Base-by-base conservation (phyloP, 1,140 invertebrate species). In the Callitettix versicolor region DNA sequence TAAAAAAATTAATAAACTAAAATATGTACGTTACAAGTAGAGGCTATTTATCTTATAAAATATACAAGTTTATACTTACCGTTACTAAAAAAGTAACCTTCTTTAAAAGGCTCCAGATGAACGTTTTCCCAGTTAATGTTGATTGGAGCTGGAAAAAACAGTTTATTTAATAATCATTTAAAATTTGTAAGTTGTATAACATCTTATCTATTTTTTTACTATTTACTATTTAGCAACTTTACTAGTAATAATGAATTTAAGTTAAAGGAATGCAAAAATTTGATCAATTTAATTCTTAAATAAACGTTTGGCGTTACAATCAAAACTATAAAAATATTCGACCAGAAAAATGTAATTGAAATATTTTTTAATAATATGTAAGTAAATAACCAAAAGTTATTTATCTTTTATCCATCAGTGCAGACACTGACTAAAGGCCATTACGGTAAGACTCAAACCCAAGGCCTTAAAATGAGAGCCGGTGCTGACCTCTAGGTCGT, bases 31-130 rank as follows among this genome's bases (percentile, higher is more conserved):
- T n/a, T n/a, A n/a, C n/a, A n/a, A n/a, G n/a, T n/a, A n/a, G n/a
- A n/a, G n/a, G n/a, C n/a, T n/a, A n/a, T n/a, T n/a, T n/a, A n/a
- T n/a, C n/a, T n/a, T n/a, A n/a, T n/a, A n/a, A n/a, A n/a, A n/a
- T n/a, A n/a, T n/a, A n/a, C n/a, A n/a, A n/a, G n/a, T n/a, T n/a
- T n/a, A n/a, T 30, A 62, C 69, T 73, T 75, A 87, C 86, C 86
- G 68, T 84, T 84, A 3, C 88, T 89, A 24, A 95, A 75, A 62
- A 94, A 91, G 67, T 90, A 88, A 55, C 89, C 88, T 62, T 85
- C 81, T 68, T 85, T 78, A 46, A 95, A 77, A 12, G 72, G 71
- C 53, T 58, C 33, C 30, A 50, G 24, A 34, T 47, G 22, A 15
- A 53, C 48, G n/a, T 50, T 51, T 30, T 47, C 26, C 41, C 55